Base-by-base conservation (phyloP, 2,888 invertebrate species). In the Heliconius sara region DNA sequence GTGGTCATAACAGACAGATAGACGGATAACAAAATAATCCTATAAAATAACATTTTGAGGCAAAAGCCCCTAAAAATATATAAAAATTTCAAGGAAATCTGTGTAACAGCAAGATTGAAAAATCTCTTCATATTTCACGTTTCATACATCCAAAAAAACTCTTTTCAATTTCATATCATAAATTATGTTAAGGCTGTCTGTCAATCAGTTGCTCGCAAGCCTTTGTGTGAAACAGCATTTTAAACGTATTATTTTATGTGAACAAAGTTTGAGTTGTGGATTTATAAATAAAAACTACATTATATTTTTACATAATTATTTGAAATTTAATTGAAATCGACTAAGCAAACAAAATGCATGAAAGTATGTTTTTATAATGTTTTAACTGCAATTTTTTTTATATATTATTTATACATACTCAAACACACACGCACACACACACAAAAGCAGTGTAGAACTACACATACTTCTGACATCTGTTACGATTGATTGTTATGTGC, bases 131-230 rank as follows among this genome's bases (percentile, higher is more conserved):
- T 13, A 25, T 70, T 70, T 25, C 39, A 43, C 43, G n/a, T 70
- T 25, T 43, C 39, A 70, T 70, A 70, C 25, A 43, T 43, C 13
- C 43, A 43, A 43, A 67, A 39, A 70, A 70, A 70, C 68, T 43
- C 43, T 43, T n/a, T 70, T 70, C 68, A 70, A 43, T 43, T 70
- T 70, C 43, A 70, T 70, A 70, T 68, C 25, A 70, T 70, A 70
- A 43, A 70, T 70, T 70, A 70, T 70, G 43, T 70, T 70, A 70
- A 43, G 68, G 68, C 68, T 70, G 68, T 70, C 68, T 70, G 25
- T 70, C 68, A 70, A 70, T 70, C 68, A 68, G 68, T 68, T n/a
- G 25, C 68, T 43, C 16, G 43, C 68, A 43, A 70, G 43, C 68
- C 43, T 43, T 70, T 70, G 68, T 68, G n/a, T n/a, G 43, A 25